phyloP scores from a whole-genome alignment of 2,797 vertebrate genomes.

The Discoglossus pictus region DNA sequence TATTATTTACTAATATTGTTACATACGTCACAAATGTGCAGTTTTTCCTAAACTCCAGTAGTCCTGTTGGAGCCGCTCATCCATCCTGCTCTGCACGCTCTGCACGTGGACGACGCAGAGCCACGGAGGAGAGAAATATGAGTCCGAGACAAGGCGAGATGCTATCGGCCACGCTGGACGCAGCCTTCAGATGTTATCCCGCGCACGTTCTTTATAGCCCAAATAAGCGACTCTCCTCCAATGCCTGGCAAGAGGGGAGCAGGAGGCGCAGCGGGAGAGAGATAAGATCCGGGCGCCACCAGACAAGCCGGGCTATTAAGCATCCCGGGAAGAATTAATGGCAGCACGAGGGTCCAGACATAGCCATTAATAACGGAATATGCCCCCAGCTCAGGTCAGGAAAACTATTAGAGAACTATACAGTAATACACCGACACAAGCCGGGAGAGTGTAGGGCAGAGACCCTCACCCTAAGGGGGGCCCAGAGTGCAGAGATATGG shows the following conservation, averaged over 20 bases:
- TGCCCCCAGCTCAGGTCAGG: constrained; percentile 41
- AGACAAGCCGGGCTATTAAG: constrained; percentile 43
- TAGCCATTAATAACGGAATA: constrained; percentile 41
- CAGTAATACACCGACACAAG: constrained; percentile 11
- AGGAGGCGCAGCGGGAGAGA: constrained; percentile 1
- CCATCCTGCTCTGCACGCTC: constrained; percentile 23
- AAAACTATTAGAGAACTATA: constrained; percentile 36
- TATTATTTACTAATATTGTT: too few relatives aligned
- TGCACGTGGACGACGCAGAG: constrained; percentile 18
- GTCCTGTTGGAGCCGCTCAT: too few relatives aligned
- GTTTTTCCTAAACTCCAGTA: too few relatives aligned
- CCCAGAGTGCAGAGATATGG: too few relatives aligned
- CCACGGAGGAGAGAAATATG: constrained; percentile 40
- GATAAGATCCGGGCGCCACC: constrained; percentile 17
- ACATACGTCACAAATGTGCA: too few relatives aligned
- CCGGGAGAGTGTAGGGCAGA: too few relatives aligned
- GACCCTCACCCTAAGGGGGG: too few relatives aligned
- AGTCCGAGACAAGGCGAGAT: constrained; percentile 38
- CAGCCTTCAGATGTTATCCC: constrained; percentile 45
- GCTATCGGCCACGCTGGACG: constrained; percentile 40
- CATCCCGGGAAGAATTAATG: constrained; percentile 45
- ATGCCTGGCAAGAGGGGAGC: constrained; percentile 15
- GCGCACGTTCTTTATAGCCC: constrained; percentile 44
- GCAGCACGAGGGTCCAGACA: constrained; percentile 19
- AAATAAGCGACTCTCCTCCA: constrained; percentile 45